Percentiles rank a stretch among this genome's conserved stretches.
phyloP scores from a whole-genome alignment of 64 coral and sea anemone genomes.

The Actinia tenebrosa region DNA sequence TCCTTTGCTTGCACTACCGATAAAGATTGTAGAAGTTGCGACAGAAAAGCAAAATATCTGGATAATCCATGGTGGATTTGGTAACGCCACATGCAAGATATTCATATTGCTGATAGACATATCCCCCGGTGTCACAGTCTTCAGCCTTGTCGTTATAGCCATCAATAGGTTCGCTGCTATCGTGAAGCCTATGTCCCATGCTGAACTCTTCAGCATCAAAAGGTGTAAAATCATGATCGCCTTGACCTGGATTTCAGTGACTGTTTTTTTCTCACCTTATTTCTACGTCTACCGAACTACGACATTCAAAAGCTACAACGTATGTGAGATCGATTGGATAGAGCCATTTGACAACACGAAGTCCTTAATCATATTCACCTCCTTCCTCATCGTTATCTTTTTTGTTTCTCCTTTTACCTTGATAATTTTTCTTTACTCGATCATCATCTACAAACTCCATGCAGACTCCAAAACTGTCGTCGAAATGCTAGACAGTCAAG shows the following conservation, averaged over 20 bases:
- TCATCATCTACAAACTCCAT: background rate
- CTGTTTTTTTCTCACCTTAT: background rate
- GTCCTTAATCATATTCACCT: background rate
- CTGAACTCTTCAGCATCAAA: background rate
- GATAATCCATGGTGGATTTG: background rate
- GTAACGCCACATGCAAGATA: background rate
- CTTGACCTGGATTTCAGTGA: background rate
- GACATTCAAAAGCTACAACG: too few species aligned
- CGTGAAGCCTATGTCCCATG: background rate
- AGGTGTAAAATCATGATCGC: background rate
- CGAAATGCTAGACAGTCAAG: background rate
- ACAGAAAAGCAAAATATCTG: background rate
- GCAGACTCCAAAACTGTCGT: background rate
- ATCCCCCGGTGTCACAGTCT: background rate
- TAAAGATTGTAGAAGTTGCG: background rate
- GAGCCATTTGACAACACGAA: background rate
- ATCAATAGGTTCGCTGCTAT: constrained; percentile 7
- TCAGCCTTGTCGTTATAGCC: constrained; percentile 7
- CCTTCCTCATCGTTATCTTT: background rate
- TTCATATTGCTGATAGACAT: background rate
- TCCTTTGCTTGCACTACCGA: background rate
- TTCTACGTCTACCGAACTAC: background rate
- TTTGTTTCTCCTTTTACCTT: background rate
- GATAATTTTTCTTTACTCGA: background rate
- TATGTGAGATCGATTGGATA: background rate